These are phyloP conservation scores for Onchidella celtica DNA, from an alignment of 2,888 invertebrate species.

Conservation along the genomic window DNA sequence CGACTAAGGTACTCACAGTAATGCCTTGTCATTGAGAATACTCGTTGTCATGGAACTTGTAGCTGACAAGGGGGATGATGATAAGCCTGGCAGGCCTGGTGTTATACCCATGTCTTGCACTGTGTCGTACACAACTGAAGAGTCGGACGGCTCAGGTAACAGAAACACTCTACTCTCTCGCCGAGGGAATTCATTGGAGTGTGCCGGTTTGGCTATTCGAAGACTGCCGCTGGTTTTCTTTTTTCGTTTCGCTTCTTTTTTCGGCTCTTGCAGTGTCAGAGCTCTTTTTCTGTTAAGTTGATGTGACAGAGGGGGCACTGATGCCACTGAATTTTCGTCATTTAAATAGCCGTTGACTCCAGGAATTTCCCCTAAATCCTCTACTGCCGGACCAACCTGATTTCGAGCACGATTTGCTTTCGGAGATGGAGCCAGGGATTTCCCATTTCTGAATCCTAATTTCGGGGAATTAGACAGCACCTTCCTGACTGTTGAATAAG, in stretches of 20 bases:
- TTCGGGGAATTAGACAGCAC: neutral
- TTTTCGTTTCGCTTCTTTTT: neutral
- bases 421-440: neutral
- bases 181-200: neutral
- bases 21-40: neutral
- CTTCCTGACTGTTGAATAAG: neutral
- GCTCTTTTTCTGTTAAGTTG: neutral
- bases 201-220: neutral
- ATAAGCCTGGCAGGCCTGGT: neutral
- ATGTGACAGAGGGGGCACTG: neutral
- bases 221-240: neutral
- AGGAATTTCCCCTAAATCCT: neutral
- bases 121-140: conserved; percentile 1
- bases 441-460: neutral
- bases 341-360: neutral
- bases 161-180: conserved; percentile 18
- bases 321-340: no score
- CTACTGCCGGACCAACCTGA: neutral
- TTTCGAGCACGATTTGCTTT: neutral
- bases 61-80: neutral
- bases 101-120: neutral
- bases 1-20: conserved; percentile 6
- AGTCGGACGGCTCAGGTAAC: neutral
- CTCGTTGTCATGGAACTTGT: neutral
- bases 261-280: neutral